These are phyloP conservation scores for Rhabdophis nuchalis DNA, from an alignment of 2,797 vertebrate genomes.

Conservation along the genomic window DNA sequence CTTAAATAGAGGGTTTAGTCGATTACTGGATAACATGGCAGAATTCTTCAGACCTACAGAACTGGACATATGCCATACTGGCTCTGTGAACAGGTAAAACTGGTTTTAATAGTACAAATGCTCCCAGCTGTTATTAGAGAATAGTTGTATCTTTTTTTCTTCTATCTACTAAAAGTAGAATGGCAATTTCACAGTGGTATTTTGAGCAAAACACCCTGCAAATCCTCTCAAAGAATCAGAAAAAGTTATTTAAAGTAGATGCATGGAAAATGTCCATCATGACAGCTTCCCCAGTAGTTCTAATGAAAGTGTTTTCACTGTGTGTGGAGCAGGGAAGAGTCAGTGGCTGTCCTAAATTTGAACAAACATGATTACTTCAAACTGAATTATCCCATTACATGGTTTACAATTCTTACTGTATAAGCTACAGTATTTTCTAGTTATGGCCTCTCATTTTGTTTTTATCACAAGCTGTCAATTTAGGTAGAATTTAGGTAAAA, in stretches of 20 bases:
- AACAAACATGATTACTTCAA: not conserved
- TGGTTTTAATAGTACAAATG: not conserved
- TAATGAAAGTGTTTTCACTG: not conserved
- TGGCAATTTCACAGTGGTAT: not conserved
- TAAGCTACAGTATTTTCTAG: not conserved
- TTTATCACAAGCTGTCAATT: not conserved
- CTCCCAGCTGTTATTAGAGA: not conserved
- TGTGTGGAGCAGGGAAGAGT: not conserved
- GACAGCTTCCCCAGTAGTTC: not conserved
- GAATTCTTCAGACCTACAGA: slow-evolving; percentile 89
- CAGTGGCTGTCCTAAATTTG: not conserved
- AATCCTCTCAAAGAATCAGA: not conserved
- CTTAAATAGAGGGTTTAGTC: slow-evolving; percentile 88
- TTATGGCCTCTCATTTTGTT: not conserved
- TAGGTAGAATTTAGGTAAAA: not conserved
- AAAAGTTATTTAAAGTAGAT: not conserved
- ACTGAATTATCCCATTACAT: not conserved
- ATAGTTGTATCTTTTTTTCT: not conserved
- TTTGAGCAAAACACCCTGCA: not conserved
- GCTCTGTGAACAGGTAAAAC: slow-evolving; percentile 77
- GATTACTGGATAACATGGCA: slow-evolving; percentile 91
- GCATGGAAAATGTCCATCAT: not conserved
- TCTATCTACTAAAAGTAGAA: not conserved
- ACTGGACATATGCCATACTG: slow-evolving; percentile 69
- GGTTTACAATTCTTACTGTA: not conserved